phyloP scores from a whole-genome alignment of 2,113 vertebrate species.

The Tinamus guttatus region DNA sequence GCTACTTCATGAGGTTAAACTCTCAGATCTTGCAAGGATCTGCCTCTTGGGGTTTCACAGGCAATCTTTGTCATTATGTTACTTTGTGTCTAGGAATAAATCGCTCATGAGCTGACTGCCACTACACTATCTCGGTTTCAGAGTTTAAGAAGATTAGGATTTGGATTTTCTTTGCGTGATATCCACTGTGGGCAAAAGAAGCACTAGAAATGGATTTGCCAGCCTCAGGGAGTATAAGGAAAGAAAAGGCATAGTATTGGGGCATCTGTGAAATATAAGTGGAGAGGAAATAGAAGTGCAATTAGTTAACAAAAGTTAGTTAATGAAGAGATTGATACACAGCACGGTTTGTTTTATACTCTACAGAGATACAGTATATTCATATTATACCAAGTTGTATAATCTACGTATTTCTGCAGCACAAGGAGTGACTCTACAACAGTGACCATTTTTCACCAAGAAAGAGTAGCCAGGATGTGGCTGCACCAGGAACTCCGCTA shows the following conservation, averaged over 20 bases:
- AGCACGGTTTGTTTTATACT: not conserved
- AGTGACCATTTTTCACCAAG: not conserved
- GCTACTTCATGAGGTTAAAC: not conserved
- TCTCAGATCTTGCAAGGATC: not conserved
- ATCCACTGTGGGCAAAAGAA: not conserved
- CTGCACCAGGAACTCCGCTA: not conserved
- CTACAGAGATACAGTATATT: not conserved
- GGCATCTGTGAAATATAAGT: not conserved
- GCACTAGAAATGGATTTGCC: not conserved
- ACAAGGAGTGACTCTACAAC: not conserved
- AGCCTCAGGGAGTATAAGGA: not conserved
- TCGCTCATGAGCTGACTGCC: not conserved
- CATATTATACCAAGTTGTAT: accelerated
- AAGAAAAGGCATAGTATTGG: not conserved
- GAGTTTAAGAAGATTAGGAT: not conserved
- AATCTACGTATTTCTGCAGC: not conserved
- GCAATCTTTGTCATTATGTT: conserved; percentile 32
- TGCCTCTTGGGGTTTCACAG: conserved; percentile 27
- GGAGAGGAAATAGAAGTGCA: not conserved
- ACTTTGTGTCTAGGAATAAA: conserved; percentile 22
- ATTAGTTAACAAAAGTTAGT: not conserved
- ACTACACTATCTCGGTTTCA: not conserved
- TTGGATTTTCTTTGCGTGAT: not conserved
- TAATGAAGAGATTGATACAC: not conserved
- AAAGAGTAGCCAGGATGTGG: not conserved